These are phyloP conservation scores for Noctua janthina DNA, from an alignment of 2,888 invertebrate genomes.

Conservation along the genomic window DNA sequence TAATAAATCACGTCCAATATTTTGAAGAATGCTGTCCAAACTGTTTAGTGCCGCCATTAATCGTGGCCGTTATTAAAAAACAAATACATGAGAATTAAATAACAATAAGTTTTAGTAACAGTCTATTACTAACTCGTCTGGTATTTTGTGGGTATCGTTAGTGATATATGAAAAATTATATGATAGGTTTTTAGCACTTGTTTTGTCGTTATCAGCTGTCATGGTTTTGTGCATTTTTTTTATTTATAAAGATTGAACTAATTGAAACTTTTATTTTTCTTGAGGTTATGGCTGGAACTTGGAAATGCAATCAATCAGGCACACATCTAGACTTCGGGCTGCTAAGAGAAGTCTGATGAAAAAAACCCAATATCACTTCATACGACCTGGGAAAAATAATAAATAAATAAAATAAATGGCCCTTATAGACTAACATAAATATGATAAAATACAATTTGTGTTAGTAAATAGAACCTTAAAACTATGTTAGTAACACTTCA, in stretches of 20 bases:
- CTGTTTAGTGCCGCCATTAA: conserved; percentile 49
- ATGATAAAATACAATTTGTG: too few species aligned
- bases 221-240: not conserved
- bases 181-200: not conserved
- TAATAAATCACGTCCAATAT: conserved; percentile 49
- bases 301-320: not conserved
- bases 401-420: too few species aligned
- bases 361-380: not conserved
- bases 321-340: not conserved
- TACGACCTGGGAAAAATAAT: too few species aligned
- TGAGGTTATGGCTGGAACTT: not conserved
- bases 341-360: not conserved
- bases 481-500: too few species aligned
- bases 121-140: conserved; percentile 23
- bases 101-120: conserved; percentile 30
- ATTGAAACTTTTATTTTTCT: not conserved
- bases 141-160: conserved; percentile 14
- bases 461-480: too few species aligned
- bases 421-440: too few species aligned
- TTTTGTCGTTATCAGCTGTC: not conserved
- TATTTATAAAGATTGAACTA: too few species aligned
- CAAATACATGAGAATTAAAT: conserved; percentile 42
- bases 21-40: conserved; percentile 38
- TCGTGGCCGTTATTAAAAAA: conserved; percentile 39
- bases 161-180: not conserved